phyloP scores from a whole-genome alignment of 2,888 invertebrate genomes.

The Dicycla oo region DNA sequence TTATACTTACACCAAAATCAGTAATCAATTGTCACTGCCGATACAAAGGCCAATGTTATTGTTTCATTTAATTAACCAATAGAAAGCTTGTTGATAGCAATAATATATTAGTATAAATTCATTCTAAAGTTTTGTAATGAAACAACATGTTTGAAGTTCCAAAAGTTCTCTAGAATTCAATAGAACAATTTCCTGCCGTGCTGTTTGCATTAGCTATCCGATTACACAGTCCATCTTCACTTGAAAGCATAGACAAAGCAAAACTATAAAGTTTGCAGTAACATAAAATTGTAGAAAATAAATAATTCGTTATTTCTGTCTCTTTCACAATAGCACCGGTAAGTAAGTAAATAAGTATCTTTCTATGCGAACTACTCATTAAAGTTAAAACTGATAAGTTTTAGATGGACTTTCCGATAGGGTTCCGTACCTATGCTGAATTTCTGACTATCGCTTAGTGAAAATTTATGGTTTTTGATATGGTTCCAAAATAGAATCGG shows the following conservation, averaged over 20 bases:
- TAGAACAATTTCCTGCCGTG: constrained; percentile 15
- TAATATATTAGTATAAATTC: not conserved
- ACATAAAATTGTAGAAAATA: constrained; percentile 26
- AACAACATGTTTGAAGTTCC: not conserved
- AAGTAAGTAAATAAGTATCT: constrained; percentile 31
- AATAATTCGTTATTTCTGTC: constrained; percentile 27
- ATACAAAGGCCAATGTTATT: not conserved
- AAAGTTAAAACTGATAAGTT: constrained; percentile 34
- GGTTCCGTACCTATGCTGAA: constrained; percentile 4
- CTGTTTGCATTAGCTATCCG: not conserved
- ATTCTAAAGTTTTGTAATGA: not conserved
- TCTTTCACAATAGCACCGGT: constrained; percentile 21
- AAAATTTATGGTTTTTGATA: not conserved
- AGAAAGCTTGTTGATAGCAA: not conserved
- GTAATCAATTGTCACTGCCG: no score
- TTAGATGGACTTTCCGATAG: not conserved
- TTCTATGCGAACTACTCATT: constrained; percentile 50
- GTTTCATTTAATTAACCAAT: not conserved
- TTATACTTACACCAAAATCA: not conserved
- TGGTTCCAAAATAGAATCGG: not conserved
- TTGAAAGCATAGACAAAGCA: constrained; percentile 13
- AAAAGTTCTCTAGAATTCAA: not conserved
- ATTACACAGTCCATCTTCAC: constrained; percentile 14
- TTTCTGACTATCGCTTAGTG: not conserved
- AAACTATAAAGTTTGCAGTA: constrained; percentile 1